A percentile compares a stretch with the other conserved stretches of the same genome.
phyloP scores from a whole-genome alignment of 2,113 vertebrate species.

The Mormyrus lacerda region DNA sequence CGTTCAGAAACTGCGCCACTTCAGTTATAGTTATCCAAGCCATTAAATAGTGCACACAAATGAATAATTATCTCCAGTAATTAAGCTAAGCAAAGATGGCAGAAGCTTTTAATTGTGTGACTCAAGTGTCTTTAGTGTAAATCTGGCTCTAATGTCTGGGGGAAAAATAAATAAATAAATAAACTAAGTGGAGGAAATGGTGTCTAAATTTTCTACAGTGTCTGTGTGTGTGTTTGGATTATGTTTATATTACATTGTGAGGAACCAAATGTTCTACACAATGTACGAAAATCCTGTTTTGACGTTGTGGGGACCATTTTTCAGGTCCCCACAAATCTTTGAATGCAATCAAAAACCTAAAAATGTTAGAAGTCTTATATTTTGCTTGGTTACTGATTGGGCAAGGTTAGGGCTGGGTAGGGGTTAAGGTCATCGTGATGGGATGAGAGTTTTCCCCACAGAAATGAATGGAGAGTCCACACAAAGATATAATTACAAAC shows the following conservation, averaged over 20 bases:
- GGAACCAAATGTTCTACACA: background rate
- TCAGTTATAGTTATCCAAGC: constrained; percentile 12
- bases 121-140: background rate
- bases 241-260: background rate
- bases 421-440: background rate
- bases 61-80: constrained; percentile 23
- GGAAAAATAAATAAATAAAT: background rate
- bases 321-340: background rate
- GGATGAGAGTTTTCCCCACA: background rate
- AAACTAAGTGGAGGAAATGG: background rate
- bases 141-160: background rate
- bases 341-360: background rate
- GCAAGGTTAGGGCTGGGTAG: background rate
- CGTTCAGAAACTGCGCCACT: constrained; percentile 2
- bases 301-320: background rate
- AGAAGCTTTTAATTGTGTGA: background rate
- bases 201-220: background rate
- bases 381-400: background rate
- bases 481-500: too few species aligned
- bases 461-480: background rate
- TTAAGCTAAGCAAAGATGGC: constrained; percentile 9
- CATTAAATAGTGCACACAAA: constrained; percentile 11
- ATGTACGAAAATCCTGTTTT: too few species aligned
- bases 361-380: background rate
- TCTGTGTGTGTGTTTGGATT: background rate